Percentiles rank a stretch among this genome's conserved stretches.
Conservation (phyloP, 1,140 invertebrate species). For the Lanistes nyassanus region DNA sequence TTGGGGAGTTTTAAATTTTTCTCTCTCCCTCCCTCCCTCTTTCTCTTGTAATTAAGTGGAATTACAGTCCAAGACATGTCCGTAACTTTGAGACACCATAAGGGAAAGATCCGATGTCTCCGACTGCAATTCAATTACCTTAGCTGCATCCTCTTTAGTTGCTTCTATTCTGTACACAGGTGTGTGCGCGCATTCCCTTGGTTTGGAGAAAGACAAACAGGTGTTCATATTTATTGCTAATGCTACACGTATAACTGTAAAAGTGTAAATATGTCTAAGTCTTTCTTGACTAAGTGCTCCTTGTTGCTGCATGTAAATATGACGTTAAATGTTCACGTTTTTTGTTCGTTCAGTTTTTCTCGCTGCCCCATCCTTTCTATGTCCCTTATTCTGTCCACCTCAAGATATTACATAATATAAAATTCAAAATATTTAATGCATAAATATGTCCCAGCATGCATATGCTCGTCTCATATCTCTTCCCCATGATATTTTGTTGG, state of each 20-base stretch:
- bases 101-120: too few relatives aligned
- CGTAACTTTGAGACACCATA: too few relatives aligned
- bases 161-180: background rate
- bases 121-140: background rate
- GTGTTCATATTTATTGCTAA: background rate
- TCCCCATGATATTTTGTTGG: too few relatives aligned
- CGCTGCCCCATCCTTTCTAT: background rate
- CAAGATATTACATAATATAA: background rate
- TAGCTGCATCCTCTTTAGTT: background rate
- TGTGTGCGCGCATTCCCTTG: background rate
- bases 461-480: background rate
- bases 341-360: background rate
- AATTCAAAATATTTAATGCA: too few relatives aligned
- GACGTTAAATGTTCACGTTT: background rate
- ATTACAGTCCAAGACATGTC: background rate
- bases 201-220: background rate
- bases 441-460: background rate
- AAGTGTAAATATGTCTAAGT: too few relatives aligned
- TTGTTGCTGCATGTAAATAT: background rate
- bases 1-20: too few relatives aligned
- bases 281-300: too few relatives aligned
- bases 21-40: constrained; percentile 10
- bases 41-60: background rate
- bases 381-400: background rate
- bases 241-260: background rate